Evolutionary conservation across 2,113 vertebrate genomes (phyloP), one percentile per base, ranked within the genome.

Genomic region (Myotis lucifugus): DNA sequence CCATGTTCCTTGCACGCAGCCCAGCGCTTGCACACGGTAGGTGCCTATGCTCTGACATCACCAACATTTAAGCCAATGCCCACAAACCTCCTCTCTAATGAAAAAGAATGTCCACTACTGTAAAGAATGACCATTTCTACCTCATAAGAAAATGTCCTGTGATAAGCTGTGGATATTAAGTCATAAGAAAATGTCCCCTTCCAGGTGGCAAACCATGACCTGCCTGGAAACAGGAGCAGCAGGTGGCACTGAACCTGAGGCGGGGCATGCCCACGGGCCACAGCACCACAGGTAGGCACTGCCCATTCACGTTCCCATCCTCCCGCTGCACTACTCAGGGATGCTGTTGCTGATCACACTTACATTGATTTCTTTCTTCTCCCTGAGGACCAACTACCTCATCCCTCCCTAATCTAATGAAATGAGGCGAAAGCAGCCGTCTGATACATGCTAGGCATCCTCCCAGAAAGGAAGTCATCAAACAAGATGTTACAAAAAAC

Each of bases 281-380:
- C 79, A 79, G 91, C 56, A 95, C 96, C 56, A 12, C 42, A 91
- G 79, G 48, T 52, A 59, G 40, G 46, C 8, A 46, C 85, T 90
- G 69, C 32, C 25, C 59, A 95, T 94, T 96, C 85, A 34, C 17
- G 34, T 66, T 92, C 92, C 95, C 40, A 32, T 86, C 95, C 88
- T 72, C 86, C 94, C 4, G 25, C 42, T n/a, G 88, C 97, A 94
- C 94, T 84, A 95, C 69, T 77, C 93, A 67, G 32, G 78, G 93
- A 81, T 85, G 96, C 96, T 88, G 97, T 95, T 94, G 95, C 96
- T 97, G 98, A 98, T 98, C 98, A 98, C 87, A 96, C 93, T 94
- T 94, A 95, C 96, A 98, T 96, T 37, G 98, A 98, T 98, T 98
- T 50, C 29, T 73, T 97, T 97, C 90, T 92, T 88, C 96, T 97